These are phyloP conservation scores for Hypanus sabinus DNA, from an alignment of 2,113 vertebrate genomes.

Conservation along the genomic window DNA sequence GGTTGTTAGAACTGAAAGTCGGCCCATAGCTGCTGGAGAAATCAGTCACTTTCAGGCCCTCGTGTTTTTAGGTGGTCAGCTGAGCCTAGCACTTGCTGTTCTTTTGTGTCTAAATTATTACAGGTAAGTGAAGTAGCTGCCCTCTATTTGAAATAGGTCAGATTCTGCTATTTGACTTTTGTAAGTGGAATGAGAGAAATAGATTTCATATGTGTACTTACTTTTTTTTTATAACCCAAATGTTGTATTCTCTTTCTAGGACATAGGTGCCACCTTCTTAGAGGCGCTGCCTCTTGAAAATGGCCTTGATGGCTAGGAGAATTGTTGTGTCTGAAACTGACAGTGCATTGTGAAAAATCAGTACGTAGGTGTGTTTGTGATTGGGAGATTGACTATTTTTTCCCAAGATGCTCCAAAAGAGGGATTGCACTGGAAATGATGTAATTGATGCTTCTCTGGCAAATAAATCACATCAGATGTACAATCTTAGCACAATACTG, in stretches of 20 bases:
- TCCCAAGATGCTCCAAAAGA: no score
- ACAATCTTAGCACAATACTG: no score
- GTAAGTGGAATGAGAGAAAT: not conserved
- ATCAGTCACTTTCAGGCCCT: constrained; percentile 73
- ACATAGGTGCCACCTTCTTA: not conserved
- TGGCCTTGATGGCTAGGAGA: no score
- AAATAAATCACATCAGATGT: no score
- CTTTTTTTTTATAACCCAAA: not conserved
- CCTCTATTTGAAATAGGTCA: not conserved
- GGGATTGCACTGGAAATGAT: no score
- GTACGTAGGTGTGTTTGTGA: no score
- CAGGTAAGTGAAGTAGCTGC: constrained; percentile 58
- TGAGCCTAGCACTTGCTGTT: constrained; percentile 75
- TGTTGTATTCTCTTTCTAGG: not conserved
- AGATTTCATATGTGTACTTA: not conserved
- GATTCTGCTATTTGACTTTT: not conserved
- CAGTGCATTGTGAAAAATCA: no score
- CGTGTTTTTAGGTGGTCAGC: constrained; percentile 78
- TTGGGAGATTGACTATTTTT: no score
- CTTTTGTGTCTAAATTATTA: constrained; percentile 90
- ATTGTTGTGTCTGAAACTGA: no score
- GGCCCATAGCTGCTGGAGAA: constrained; percentile 82
- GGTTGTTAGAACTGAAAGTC: constrained; percentile 78
- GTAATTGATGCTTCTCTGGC: no score
- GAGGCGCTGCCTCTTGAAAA: no score